Conservation (phyloP, 2,797 vertebrate species). For the Gymnoscopelus braueri region DNA sequence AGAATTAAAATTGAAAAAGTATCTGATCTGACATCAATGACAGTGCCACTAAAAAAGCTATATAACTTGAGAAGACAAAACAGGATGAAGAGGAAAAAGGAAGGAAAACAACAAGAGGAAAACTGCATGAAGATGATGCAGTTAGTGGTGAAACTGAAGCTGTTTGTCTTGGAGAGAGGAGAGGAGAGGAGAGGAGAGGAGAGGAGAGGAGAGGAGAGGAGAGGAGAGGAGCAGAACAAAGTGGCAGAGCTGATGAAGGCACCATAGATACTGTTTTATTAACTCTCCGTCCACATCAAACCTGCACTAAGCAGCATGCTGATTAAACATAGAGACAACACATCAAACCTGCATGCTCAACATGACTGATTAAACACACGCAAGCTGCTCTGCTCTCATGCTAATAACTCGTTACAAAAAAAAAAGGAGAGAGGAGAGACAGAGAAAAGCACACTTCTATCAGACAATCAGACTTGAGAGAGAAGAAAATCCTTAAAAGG, state of each 20-base stretch:
- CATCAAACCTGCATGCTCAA: slow-evolving; percentile 80
- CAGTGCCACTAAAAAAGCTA: not conserved
- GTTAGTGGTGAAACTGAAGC: slow-evolving; percentile 35
- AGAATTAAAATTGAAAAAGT: not conserved
- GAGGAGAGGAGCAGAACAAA: slow-evolving; percentile 60
- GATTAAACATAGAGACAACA: slow-evolving; percentile 83
- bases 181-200: not conserved
- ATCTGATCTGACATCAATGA: no score
- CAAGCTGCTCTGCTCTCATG: slow-evolving; percentile 62
- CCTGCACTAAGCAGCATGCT: slow-evolving; percentile 72
- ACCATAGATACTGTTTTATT: slow-evolving; percentile 81
- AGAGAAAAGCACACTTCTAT: slow-evolving; percentile 53
- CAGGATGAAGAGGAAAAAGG: slow-evolving; percentile 15
- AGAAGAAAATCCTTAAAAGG: slow-evolving; percentile 69
- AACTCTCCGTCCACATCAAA: slow-evolving; percentile 85
- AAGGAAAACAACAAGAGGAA: slow-evolving; percentile 8
- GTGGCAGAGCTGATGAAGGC: slow-evolving; percentile 80
- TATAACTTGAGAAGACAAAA: not conserved
- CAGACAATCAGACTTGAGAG: slow-evolving; percentile 62
- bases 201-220: slow-evolving; percentile 4
- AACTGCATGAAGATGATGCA: slow-evolving; percentile 25
- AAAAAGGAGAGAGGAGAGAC: slow-evolving; percentile 21
- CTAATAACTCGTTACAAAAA: slow-evolving; percentile 72
- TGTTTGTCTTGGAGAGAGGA: slow-evolving; percentile 50
- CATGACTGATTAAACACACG: slow-evolving; percentile 79